Percentiles rank a stretch among this genome's conserved stretches.
These are phyloP conservation scores for Morpho helenor DNA, from an alignment of 2,888 invertebrate species.

Conservation along the genomic window DNA sequence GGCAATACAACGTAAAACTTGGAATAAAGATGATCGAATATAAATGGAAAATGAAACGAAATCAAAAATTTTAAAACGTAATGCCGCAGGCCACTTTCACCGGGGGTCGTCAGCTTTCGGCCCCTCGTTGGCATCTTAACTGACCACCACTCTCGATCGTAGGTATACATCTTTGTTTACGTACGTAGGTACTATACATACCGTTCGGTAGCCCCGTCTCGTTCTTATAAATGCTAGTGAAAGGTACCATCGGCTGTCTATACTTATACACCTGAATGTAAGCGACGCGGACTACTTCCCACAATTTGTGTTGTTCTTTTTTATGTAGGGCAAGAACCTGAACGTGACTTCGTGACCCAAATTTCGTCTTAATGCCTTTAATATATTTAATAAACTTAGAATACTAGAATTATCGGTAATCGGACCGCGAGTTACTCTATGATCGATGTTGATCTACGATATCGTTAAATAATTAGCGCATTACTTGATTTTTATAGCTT, in stretches of 20 bases:
- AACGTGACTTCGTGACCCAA: conserved; percentile 41
- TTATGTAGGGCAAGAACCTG: conserved; percentile 58
- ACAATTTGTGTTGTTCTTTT: conserved; percentile 49
- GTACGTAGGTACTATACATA: conserved; percentile 22
- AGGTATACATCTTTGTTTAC: conserved; percentile 27
- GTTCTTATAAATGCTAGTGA: conserved; percentile 51
- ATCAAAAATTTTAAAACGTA: conserved; percentile 32
- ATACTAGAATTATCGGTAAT: not conserved
- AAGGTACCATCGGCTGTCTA: conserved; percentile 45
- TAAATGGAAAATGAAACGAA: conserved; percentile 32
- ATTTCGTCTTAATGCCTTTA: conserved; percentile 19
- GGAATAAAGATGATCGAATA: conserved; percentile 7
- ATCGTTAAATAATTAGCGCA: conserved; percentile 3
- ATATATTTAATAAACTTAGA: not conserved
- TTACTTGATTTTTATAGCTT: too few relatives aligned
- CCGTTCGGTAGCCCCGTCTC: conserved; percentile 40
- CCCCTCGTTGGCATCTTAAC: conserved; percentile 45
- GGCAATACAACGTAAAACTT: not conserved
- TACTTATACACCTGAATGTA: conserved; percentile 30
- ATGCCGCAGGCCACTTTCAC: conserved; percentile 64
- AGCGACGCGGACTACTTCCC: conserved; percentile 64
- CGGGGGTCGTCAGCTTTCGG: conserved; percentile 64
- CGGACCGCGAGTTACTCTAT: not conserved
- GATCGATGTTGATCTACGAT: conserved; percentile 4
- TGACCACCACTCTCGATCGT: conserved; percentile 35